A percentile compares a stretch with the other conserved stretches of the same genome.
Evolutionary conservation across 2,888 invertebrate genomes (phyloP).

Genomic region (Crossocerus cetratus): DNA sequence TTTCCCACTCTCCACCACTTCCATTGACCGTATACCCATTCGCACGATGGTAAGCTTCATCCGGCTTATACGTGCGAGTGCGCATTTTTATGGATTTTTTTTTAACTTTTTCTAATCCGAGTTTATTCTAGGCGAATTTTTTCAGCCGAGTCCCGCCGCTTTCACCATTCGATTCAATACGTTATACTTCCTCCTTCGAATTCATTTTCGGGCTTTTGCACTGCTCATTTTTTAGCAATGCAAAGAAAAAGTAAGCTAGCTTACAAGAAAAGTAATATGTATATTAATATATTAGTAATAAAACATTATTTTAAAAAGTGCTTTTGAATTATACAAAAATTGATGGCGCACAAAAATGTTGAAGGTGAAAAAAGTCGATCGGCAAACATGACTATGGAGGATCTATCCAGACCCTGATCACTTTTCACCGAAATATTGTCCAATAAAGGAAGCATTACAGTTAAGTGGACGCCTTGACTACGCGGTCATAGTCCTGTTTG

Average conservation of each 20-base stretch:
- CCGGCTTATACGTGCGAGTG: slow-evolving; percentile 71
- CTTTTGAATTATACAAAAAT: slow-evolving; percentile 9
- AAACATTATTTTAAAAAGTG: too few species aligned
- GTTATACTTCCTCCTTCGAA: slow-evolving; percentile 52
- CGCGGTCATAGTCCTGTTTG: slow-evolving; percentile 69
- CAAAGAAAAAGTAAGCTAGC: slow-evolving; percentile 17
- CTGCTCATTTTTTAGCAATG: slow-evolving; percentile 41
- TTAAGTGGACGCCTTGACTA: slow-evolving; percentile 71
- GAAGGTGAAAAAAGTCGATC: too few species aligned
- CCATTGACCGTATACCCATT: slow-evolving; percentile 54
- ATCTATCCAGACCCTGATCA: slow-evolving; percentile 48
- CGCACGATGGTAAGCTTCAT: slow-evolving; percentile 71
- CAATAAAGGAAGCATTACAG: slow-evolving; percentile 74
- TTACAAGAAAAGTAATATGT: too few species aligned
- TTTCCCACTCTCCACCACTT: slow-evolving; percentile 52
- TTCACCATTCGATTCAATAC: slow-evolving; percentile 62
- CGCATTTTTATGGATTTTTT: slow-evolving; percentile 68
- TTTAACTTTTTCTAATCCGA: slow-evolving; percentile 60
- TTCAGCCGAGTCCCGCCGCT: slow-evolving; percentile 45
- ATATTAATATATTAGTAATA: too few species aligned
- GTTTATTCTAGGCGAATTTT: slow-evolving; percentile 60
- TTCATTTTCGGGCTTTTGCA: slow-evolving; percentile 51
- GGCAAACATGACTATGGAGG: too few species aligned
- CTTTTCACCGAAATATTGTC: slow-evolving; percentile 68
- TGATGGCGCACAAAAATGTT: background rate